A percentile compares a stretch with the other conserved stretches of the same genome.
Conservation (phyloP, 1,140 invertebrate species). For the Armadillidium nasatum region DNA sequence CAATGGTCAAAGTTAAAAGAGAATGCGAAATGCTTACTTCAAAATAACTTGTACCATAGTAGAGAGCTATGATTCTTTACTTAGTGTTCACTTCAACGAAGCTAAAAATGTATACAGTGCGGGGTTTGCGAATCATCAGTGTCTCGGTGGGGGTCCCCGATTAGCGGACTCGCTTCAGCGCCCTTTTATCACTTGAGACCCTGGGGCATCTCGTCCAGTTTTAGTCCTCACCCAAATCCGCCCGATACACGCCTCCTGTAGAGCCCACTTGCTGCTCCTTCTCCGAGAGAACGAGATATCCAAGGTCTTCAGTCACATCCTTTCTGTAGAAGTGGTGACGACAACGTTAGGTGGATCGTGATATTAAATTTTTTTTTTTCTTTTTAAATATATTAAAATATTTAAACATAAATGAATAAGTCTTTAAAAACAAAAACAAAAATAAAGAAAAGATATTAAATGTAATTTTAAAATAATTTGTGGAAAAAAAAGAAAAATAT, state of each 20-base stretch:
- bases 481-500: too few relatives aligned
- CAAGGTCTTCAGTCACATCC: background rate
- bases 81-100: background rate
- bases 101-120: background rate
- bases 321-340: background rate
- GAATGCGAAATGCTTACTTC: background rate
- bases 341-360: too few relatives aligned
- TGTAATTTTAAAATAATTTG: too few relatives aligned
- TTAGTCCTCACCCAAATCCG: background rate
- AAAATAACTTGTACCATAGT: background rate
- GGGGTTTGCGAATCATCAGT: background rate
- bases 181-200: conserved; percentile 1
- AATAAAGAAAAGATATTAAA: too few relatives aligned
- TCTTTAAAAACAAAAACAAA: too few relatives aligned
- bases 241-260: background rate
- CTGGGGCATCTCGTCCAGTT: background rate
- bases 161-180: background rate
- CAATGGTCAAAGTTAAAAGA: background rate
- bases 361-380: too few relatives aligned
- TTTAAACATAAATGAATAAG: too few relatives aligned
- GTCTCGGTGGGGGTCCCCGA: background rate
- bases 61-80: background rate
- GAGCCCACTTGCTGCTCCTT: background rate
- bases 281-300: background rate
- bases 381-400: too few relatives aligned